Conservation (phyloP, 2,113 vertebrate genomes). For the Stercorarius parasiticus region DNA sequence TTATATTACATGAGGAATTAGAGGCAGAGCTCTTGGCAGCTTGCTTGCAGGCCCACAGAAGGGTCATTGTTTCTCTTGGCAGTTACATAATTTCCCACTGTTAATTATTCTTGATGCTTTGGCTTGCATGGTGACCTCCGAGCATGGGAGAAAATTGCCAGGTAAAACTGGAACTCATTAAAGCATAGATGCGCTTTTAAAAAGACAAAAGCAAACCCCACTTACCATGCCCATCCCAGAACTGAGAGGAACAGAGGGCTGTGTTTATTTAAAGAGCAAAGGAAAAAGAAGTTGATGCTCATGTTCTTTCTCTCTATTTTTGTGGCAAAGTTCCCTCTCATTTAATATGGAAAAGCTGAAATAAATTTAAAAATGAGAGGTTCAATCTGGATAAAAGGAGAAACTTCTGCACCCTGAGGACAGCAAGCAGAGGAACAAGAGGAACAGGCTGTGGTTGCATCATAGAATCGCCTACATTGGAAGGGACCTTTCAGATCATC, state of each 20-base stretch:
- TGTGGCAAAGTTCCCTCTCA: neutral
- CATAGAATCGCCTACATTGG: too few species aligned
- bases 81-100: neutral
- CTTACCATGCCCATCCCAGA: neutral
- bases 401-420: neutral
- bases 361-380: neutral
- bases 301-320: neutral
- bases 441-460: neutral
- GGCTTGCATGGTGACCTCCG: neutral
- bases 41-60: slow-evolving; percentile 22
- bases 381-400: neutral
- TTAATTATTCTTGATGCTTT: neutral
- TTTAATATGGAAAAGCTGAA: neutral
- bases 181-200: neutral
- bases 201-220: neutral
- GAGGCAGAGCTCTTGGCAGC: slow-evolving; percentile 11
- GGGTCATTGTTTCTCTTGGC: slow-evolving; percentile 5
- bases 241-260: neutral
- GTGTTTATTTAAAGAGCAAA: neutral
- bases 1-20: neutral
- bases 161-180: neutral
- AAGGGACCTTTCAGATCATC: too few species aligned
- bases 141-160: neutral
- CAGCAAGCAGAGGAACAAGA: neutral
- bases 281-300: neutral